These are phyloP conservation scores for Pollenia angustigena DNA, from an alignment of 2,888 invertebrate genomes.

Conservation along the genomic window DNA sequence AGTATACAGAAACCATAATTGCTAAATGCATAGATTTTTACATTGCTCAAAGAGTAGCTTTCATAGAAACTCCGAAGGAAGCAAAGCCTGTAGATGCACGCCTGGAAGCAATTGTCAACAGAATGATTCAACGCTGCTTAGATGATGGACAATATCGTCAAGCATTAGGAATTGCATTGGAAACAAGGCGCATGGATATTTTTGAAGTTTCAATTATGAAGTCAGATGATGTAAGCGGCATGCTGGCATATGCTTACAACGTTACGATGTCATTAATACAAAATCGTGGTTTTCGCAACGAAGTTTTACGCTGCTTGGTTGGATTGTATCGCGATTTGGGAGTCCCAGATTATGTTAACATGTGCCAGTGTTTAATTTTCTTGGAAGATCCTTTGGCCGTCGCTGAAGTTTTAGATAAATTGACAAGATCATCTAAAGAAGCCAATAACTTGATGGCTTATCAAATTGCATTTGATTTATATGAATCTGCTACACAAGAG, in stretches of 20 bases:
- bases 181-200: constrained; percentile 98
- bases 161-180: constrained; percentile 97
- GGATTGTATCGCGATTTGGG: constrained; percentile 94
- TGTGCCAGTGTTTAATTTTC: constrained; percentile 99
- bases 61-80: constrained; percentile 88
- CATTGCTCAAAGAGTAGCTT: constrained; percentile 92
- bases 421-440: constrained; percentile 90
- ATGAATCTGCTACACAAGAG: constrained; percentile 99
- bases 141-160: constrained; percentile 97
- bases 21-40: constrained; percentile 99
- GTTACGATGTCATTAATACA: constrained; percentile 98
- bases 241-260: constrained; percentile 97
- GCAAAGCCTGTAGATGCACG: constrained; percentile 91
- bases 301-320: constrained; percentile 94
- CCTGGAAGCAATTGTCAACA: constrained; percentile 96
- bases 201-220: constrained; percentile 96
- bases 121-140: constrained; percentile 98
- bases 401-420: constrained; percentile 95
- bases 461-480: constrained; percentile 99
- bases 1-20: constrained; percentile 98
- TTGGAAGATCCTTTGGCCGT: constrained; percentile 97
- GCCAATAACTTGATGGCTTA: constrained; percentile 97
- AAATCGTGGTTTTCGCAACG: constrained; percentile 96
- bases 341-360: constrained; percentile 98
- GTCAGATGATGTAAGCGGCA: constrained; percentile 94